Base-by-base conservation (phyloP, 2,888 invertebrate species). In the Digitonthophagus gazella region DNA sequence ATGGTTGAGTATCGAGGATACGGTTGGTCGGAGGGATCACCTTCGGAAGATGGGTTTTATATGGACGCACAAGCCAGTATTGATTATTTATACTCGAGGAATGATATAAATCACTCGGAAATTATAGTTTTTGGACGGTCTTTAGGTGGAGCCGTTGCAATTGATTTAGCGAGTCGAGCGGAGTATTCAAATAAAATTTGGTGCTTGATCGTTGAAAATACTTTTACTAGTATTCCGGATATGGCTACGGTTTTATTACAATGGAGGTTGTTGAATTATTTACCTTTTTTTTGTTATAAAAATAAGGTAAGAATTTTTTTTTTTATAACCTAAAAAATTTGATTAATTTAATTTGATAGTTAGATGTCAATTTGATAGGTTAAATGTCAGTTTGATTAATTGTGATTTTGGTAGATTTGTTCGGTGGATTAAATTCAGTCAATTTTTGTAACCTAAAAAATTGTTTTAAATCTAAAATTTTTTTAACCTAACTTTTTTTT, bases 1-100 rank as follows among this genome's bases (percentile, higher is more conserved):
- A 89, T 97, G 87, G 88, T 97, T n/a, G 98, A 98, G 80, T 98
- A 97, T 79, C 87, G 97, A 75, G 98, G 97, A 0, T 98, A 96
- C 84, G 97, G 98, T 0, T 85, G 94, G 18, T 97, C 97, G 3
- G 91, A 94, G 76, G 97, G 97, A 0, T 85, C 87, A 11, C 96
- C 97, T 0, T 91, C 92, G 1, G 97, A 98, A 83, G 87, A 88
- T 75, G 97, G 97, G 2, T 83, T 98, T 1, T 93, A 93, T 77
- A 86, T 88, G 79, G 98, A 98, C 85, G 96, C 95, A 1, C 89
- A 91, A 79, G 90, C 95, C 65, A 94, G 93, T 15, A 85, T 97
- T 73, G 93, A 96, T 78, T 97, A 93, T 84, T 84, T 97, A 19
- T 86, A 89, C 77, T 88, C 91, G 66, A 87, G 96, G 71, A 88